Percentiles rank a stretch among this genome's conserved stretches.
Conservation (phyloP, 2,888 invertebrate genomes). For the Stenolophus ochropezus region DNA sequence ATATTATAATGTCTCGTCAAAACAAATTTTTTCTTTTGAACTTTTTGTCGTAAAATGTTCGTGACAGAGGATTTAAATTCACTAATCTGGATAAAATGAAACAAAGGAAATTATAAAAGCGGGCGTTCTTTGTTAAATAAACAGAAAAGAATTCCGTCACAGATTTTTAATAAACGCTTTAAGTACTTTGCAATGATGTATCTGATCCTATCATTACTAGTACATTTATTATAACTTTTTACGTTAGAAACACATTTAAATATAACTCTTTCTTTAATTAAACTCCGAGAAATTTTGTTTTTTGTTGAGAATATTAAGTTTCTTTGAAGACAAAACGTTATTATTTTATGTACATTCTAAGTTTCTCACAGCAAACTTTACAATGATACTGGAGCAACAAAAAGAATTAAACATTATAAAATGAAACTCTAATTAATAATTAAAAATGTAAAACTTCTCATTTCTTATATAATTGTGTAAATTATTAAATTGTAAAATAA, state of each 20-base stretch:
- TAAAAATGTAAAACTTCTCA: background rate
- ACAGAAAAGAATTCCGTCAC: constrained; percentile 47
- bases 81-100: constrained; percentile 55
- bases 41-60: constrained; percentile 54
- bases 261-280: background rate
- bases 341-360: background rate
- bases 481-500: background rate
- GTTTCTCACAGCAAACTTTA: background rate
- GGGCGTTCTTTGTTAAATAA: constrained; percentile 57
- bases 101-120: constrained; percentile 59
- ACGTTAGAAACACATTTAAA: background rate
- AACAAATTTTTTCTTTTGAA: constrained; percentile 52
- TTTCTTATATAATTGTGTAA: background rate
- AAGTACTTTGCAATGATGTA: constrained; percentile 51
- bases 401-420: background rate
- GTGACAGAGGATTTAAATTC: constrained; percentile 57
- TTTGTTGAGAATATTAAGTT: background rate
- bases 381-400: background rate
- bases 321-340: background rate
- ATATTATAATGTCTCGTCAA: constrained; percentile 34
- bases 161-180: constrained; percentile 42
- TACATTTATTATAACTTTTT: background rate
- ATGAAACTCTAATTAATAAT: background rate
- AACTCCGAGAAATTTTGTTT: background rate
- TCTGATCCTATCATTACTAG: constrained; percentile 21